These are phyloP conservation scores for Drosophila niveifrons DNA, from an alignment of 2,888 invertebrate species.

Conservation along the genomic window DNA sequence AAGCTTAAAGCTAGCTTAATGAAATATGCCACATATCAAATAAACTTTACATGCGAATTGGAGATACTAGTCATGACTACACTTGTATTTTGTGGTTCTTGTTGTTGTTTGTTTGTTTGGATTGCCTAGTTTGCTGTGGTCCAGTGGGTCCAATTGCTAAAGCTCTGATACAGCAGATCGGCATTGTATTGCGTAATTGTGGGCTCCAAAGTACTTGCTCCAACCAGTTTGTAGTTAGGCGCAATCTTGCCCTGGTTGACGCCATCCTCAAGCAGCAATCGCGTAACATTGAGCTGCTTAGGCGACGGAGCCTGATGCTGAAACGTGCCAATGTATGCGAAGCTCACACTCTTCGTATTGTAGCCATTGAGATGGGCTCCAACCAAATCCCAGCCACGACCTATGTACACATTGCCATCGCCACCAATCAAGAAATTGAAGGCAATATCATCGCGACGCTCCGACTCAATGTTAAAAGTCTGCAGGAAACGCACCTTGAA, in stretches of 20 bases:
- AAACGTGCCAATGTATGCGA: slow-evolving; percentile 91
- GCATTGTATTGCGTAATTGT: slow-evolving; percentile 90
- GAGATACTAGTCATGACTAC: slow-evolving; percentile 37
- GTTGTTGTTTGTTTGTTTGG: neutral
- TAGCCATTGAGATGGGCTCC: slow-evolving; percentile 90
- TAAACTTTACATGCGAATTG: slow-evolving; percentile 1
- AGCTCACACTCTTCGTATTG: slow-evolving; percentile 89
- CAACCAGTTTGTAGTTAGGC: slow-evolving; percentile 89
- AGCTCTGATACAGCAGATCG: slow-evolving; percentile 87
- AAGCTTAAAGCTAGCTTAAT: slow-evolving; percentile 40
- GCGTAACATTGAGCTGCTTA: slow-evolving; percentile 88
- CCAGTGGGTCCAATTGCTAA: slow-evolving; percentile 90
- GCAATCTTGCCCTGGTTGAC: slow-evolving; percentile 88
- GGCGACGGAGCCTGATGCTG: slow-evolving; percentile 86
- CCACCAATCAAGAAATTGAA: slow-evolving; percentile 93
- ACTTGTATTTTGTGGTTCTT: slow-evolving; percentile 2
- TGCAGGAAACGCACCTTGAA: slow-evolving; percentile 88
- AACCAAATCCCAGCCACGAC: slow-evolving; percentile 90
- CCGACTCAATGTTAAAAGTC: slow-evolving; percentile 89
- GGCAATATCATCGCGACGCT: slow-evolving; percentile 89
- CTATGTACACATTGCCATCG: slow-evolving; percentile 91
- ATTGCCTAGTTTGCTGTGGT: slow-evolving; percentile 37
- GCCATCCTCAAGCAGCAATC: slow-evolving; percentile 88
- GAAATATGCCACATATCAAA: slow-evolving; percentile 56
- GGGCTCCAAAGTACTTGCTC: slow-evolving; percentile 88